These are phyloP conservation scores for Pinna nobilis DNA, from an alignment of 1,140 invertebrate species.

Conservation along the genomic window DNA sequence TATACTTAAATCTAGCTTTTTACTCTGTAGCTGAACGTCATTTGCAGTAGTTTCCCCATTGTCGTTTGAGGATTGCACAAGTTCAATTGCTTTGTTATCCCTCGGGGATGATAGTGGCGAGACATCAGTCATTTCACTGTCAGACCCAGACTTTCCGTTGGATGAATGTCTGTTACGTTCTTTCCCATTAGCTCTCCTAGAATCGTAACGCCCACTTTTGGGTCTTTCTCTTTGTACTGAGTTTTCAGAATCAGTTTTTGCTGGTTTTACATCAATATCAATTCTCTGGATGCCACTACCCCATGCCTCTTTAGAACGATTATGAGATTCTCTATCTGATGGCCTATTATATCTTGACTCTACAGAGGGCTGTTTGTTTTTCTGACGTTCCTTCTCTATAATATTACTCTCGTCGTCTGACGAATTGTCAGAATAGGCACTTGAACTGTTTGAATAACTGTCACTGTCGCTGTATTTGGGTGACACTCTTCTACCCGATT, in stretches of 20 bases:
- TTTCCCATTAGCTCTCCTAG: too few species aligned
- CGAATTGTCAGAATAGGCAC: conserved; percentile 52
- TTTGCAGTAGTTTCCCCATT: conserved; percentile 47
- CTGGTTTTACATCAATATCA: conserved; percentile 15
- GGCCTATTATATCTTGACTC: conserved; percentile 25
- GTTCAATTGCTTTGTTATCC: conserved; percentile 28
- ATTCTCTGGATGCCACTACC: conserved; percentile 4
- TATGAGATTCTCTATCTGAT: conserved; percentile 1
- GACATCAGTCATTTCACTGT: conserved; percentile 73
- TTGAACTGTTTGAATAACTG: conserved; percentile 44
- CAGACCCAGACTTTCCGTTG: conserved; percentile 43
- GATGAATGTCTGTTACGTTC: neutral
- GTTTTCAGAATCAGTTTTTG: conserved; percentile 5
- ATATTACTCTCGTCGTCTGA: conserved; percentile 40
- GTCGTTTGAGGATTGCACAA: conserved; percentile 34
- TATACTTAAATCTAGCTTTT: conserved; percentile 65
- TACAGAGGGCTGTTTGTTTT: neutral
- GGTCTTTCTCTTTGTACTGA: conserved; percentile 31
- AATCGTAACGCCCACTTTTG: conserved; percentile 33
- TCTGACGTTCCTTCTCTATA: conserved; percentile 33
- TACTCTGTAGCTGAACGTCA: conserved; percentile 46
- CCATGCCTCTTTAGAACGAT: conserved; percentile 11
- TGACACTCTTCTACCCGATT: too few species aligned
- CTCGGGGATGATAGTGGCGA: conserved; percentile 67
- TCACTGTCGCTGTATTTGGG: too few species aligned